Percentiles rank a stretch among this genome's conserved stretches.
These are phyloP conservation scores for Catamblyrhynchus diadema DNA, from an alignment of 2,797 vertebrate species.

Conservation along the genomic window DNA sequence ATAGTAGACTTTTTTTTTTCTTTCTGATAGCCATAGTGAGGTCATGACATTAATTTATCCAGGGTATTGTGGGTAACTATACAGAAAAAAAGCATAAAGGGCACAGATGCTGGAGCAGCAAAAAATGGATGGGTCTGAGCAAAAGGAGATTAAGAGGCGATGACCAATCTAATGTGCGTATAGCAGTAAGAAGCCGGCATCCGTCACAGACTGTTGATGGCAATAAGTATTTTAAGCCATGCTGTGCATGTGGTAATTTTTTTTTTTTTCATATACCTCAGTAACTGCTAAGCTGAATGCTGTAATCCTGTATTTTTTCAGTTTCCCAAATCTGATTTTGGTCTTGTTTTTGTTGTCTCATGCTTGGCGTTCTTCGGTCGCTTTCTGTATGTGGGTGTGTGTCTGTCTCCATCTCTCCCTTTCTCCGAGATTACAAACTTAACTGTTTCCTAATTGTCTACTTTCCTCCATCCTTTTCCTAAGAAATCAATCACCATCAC, in stretches of 20 bases:
- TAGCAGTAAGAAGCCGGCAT: conserved; percentile 51
- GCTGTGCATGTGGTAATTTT: conserved; percentile 32
- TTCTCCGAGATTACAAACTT: conserved; percentile 1
- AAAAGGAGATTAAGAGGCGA: conserved; percentile 73
- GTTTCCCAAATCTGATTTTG: conserved; percentile 45
- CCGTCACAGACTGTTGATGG: conserved; percentile 40
- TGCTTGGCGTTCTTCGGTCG: not conserved
- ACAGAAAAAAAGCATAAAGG: conserved; percentile 64
- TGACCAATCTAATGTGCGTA: conserved; percentile 53
- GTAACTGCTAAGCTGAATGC: conserved; percentile 33
- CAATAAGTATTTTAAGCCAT: conserved; percentile 59
- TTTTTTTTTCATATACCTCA: conserved; percentile 18
- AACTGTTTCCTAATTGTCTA: conserved; percentile 51
- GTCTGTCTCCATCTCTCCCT: not conserved
- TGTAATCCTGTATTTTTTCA: conserved; percentile 4
- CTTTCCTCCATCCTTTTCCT: not conserved
- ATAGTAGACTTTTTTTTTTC: conserved; percentile 75
- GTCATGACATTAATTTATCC: conserved; percentile 87
- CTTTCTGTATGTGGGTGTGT: conserved; percentile 37
- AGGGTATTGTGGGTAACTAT: conserved; percentile 82
- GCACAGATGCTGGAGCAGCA: conserved; percentile 75
- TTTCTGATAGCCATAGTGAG: conserved; percentile 74
- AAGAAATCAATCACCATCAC: conserved; percentile 28
- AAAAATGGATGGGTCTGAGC: conserved; percentile 76
- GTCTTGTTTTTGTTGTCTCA: conserved; percentile 40